Evolutionary conservation across 2,888 invertebrate genomes (phyloP), one percentile per base, ranked within the genome.

Genomic region (Chaetogeoica ovagalla): DNA sequence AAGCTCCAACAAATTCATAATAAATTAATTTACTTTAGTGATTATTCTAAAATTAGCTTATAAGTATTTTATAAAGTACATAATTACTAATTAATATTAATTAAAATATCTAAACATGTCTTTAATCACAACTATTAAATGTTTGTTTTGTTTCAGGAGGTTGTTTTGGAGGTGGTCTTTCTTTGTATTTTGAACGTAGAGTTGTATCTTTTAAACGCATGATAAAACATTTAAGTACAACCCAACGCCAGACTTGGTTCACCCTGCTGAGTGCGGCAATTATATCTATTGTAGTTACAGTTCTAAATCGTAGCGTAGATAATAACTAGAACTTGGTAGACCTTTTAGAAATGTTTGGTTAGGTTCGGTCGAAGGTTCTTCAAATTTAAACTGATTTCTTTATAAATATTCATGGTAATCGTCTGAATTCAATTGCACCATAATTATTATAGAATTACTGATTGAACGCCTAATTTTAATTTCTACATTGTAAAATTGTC

Each of bases 81-180:
- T n/a, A n/a, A n/a, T n/a, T n/a, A n/a, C n/a, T n/a, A n/a, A n/a
- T n/a, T n/a, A n/a, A n/a, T n/a, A n/a, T n/a, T n/a, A n/a, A n/a
- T n/a, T n/a, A n/a, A n/a, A n/a, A 30, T 30, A 30, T 30, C 30
- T 30, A 30, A 30, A 30, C 1, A 30, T 30, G 30, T 30, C 1
- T 4, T 30, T 30, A 30, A 8, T 23, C 4, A 55, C 19, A 17
- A 15, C 57, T 57, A n/a, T 39, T 19, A 11, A 65, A 1, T 43
- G 19, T 30, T 30, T 30, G 21, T 43, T 39, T 43, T 65, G 65
- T 69, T 69, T 37, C 30, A 69, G 69, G 69, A 17, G 69, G 69
- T 52, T 11, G 55, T 55, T 17, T 69, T 69, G 69, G 69, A 69
- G 52, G 23, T 21, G 9, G 5, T 2, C 11, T 69, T 23, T 30